Conservation (phyloP, 2,113 vertebrate genomes). For the Ginglymostoma cirratum region DNA sequence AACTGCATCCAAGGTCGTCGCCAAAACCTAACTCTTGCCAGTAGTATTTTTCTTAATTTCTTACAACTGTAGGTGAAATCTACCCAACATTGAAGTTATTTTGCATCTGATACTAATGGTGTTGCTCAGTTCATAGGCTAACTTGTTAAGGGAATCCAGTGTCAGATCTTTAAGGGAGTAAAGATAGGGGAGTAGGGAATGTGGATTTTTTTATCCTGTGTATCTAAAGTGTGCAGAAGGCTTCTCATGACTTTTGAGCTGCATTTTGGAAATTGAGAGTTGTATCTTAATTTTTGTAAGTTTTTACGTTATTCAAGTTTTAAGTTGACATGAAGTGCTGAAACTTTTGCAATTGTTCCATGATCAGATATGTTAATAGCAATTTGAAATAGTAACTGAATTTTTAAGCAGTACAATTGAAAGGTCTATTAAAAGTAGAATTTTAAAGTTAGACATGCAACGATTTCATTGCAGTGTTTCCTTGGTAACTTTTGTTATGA, state of each 20-base stretch:
- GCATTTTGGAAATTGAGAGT: background rate
- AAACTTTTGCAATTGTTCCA: background rate
- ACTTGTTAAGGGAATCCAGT: background rate
- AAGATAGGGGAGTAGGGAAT: background rate
- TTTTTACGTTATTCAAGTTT: background rate
- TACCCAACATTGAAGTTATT: background rate
- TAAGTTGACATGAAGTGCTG: background rate
- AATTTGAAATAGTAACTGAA: conserved; percentile 11
- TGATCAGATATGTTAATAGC: background rate
- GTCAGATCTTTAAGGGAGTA: no score
- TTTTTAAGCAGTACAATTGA: background rate
- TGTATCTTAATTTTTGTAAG: background rate
- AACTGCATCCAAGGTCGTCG: background rate
- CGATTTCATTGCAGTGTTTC: background rate
- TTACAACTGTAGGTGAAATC: background rate
- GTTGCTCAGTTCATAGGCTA: background rate
- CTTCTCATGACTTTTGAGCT: background rate
- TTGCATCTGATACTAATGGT: background rate
- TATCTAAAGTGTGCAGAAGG: background rate
- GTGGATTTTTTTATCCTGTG: background rate
- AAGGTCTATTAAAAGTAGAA: background rate
- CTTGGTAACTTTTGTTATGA: background rate
- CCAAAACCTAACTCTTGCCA: background rate
- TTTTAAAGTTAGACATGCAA: background rate
- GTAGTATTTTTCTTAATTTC: background rate